Percentiles rank a stretch among this genome's conserved stretches.
phyloP scores from a whole-genome alignment of 2,113 vertebrate species.

The Antidorcas marsupialis region DNA sequence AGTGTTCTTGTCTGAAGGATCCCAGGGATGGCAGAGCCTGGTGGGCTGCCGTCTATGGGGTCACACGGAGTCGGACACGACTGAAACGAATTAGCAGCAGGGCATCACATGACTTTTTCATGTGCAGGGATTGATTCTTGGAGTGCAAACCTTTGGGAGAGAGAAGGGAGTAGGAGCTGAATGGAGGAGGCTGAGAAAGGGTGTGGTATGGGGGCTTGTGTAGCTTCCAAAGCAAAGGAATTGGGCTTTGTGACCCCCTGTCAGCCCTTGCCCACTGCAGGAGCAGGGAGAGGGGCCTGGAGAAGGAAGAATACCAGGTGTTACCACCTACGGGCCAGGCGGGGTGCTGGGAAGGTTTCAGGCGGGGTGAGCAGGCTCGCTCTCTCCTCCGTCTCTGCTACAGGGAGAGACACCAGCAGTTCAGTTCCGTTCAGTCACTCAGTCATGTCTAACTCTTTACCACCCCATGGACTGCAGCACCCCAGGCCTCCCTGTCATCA shows the following conservation, averaged over 20 bases:
- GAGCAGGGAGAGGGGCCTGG: background rate
- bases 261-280: background rate
- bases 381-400: background rate
- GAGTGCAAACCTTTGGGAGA: background rate
- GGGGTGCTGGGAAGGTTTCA: background rate
- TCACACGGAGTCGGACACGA: too few relatives aligned
- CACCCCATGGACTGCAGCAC: background rate
- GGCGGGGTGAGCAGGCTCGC: accelerated
- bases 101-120: background rate
- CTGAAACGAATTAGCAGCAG: too few relatives aligned
- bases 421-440: background rate
- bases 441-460: background rate
- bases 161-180: background rate
- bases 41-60: too few relatives aligned
- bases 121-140: background rate
- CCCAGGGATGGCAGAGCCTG: too few relatives aligned
- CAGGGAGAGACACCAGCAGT: background rate
- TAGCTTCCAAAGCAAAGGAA: background rate
- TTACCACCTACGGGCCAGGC: accelerated
- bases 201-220: background rate
- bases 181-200: background rate
- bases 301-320: background rate
- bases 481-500: background rate
- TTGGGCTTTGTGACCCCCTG: background rate
- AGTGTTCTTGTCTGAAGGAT: too few relatives aligned